Evolutionary conservation across 1,140 invertebrate species (phyloP), one percentile per base, ranked within the genome.

Genomic region (Calephelis nemesis): DNA sequence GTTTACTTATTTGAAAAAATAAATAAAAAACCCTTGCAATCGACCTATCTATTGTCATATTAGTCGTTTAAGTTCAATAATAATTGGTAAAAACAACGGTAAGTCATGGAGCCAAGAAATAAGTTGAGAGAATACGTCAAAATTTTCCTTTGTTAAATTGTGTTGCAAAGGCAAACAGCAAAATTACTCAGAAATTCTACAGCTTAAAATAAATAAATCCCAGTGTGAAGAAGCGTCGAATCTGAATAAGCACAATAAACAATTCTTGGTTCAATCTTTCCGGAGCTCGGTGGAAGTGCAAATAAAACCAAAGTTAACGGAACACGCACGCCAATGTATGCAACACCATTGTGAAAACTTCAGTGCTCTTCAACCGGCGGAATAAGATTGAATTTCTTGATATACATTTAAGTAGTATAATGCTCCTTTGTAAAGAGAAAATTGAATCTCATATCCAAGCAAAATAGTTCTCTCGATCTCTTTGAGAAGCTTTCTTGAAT

Each of bases 301-400:
- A 67, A 67, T 47, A 62, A 67, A 67, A 67, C 30, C 54, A n/a
- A 30, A 65, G 62, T 64, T 54, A 63, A 67, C 60, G 48, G 62
- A 68, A 63, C 67, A 60, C 54, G 54, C 54, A 71, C 65, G 52
- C 54, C 68, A 65, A 69, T 49, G 67, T 69, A 70, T 72, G 67
- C 68, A 70, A 63, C 65, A 58, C 71, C 63, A 69, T 68, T 68
- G 70, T 67, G 62, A 45, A 60, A 67, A 70, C 63, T 60, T 68
- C 62, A 70, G 49, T 69, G 64, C 58, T 62, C 60, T 52, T 68
- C 70, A 68, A 15, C 62, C 19, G 13, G 9, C 68, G 39, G 58
- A 42, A 58, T 15, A 68, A 68, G 67, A 72, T 72, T 68, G 67
- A 68, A 69, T 72, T 69, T 72, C 63, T 69, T 72, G 58, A 60